Percentiles rank a stretch among this genome's conserved stretches.
Evolutionary conservation across 2,888 invertebrate genomes (phyloP).

Genomic region (Chloroclystis v-ata): DNA sequence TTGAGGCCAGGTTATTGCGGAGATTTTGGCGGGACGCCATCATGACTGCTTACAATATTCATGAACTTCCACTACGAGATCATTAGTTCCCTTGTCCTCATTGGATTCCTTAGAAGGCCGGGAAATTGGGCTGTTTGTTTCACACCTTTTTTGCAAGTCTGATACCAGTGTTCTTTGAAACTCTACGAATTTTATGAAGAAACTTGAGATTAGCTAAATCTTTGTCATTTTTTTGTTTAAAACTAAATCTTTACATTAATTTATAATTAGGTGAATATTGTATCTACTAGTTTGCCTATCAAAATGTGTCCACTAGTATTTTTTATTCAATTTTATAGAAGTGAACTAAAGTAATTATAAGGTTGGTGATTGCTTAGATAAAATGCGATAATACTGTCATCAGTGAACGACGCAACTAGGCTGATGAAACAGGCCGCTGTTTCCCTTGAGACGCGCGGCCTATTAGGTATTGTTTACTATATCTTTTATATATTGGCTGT

Average conservation of each 20-base stretch:
- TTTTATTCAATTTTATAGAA: too few species aligned
- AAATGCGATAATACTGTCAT: constrained; percentile 6
- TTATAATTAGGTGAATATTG: too few species aligned
- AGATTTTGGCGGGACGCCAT: constrained; percentile 25
- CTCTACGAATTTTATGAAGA: too few species aligned
- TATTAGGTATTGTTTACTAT: constrained; percentile 29
- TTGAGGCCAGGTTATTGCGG: constrained; percentile 6
- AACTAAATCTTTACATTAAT: too few species aligned
- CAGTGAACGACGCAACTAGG: constrained; percentile 35
- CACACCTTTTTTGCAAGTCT: background rate
- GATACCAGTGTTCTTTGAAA: too few species aligned
- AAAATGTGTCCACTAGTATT: too few species aligned
- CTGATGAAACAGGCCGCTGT: constrained; percentile 41
- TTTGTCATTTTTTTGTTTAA: too few species aligned
- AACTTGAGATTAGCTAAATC: too few species aligned
- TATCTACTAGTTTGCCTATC: too few species aligned
- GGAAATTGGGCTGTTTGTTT: background rate
- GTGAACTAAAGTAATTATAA: background rate
- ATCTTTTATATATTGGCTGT: background rate
- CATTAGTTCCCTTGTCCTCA: constrained; percentile 9
- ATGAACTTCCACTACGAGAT: constrained; percentile 17
- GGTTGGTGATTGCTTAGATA: constrained; percentile 3
- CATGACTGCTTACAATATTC: constrained; percentile 14
- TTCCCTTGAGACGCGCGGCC: constrained; percentile 30
- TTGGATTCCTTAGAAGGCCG: background rate